Percentiles rank a stretch among this genome's conserved stretches.
These are phyloP conservation scores for Periophthalmodon schlosseri DNA, from an alignment of 2,113 vertebrate species.

Conservation along the genomic window DNA sequence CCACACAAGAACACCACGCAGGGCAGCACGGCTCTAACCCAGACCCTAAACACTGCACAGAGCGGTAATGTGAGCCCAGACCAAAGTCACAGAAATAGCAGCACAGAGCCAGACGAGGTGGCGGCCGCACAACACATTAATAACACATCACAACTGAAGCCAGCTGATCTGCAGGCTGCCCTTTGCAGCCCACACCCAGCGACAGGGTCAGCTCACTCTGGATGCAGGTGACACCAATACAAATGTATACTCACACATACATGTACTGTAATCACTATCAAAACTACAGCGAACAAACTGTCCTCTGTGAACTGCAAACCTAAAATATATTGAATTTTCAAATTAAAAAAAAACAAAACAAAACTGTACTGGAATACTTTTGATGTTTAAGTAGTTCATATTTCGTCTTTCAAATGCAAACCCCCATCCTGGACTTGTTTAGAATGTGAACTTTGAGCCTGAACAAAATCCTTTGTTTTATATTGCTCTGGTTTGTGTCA, in stretches of 20 bases:
- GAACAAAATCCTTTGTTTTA: neutral
- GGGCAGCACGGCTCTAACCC: slow-evolving; percentile 41
- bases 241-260: neutral
- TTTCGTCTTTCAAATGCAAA: neutral
- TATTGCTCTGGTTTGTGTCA: neutral
- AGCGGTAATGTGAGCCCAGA: slow-evolving; percentile 50
- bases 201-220: neutral
- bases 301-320: too few relatives aligned
- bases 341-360: too few relatives aligned
- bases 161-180: slow-evolving; percentile 23
- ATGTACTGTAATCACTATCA: neutral
- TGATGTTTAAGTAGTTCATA: neutral
- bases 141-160: slow-evolving; percentile 49
- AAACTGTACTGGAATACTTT: too few relatives aligned
- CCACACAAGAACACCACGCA: slow-evolving; percentile 18
- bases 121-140: slow-evolving; percentile 51
- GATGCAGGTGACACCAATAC: neutral
- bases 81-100: slow-evolving; percentile 62
- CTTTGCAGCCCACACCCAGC: slow-evolving; percentile 8
- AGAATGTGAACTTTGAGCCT: neutral
- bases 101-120: slow-evolving; percentile 50
- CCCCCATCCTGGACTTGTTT: neutral
- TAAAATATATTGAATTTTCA: too few relatives aligned
- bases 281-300: neutral
- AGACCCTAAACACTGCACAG: slow-evolving; percentile 31